Evolutionary conservation across 37 sponge, comb jelly and placozoan genomes (phyloP).

Genomic region (Geodia barretti): DNA sequence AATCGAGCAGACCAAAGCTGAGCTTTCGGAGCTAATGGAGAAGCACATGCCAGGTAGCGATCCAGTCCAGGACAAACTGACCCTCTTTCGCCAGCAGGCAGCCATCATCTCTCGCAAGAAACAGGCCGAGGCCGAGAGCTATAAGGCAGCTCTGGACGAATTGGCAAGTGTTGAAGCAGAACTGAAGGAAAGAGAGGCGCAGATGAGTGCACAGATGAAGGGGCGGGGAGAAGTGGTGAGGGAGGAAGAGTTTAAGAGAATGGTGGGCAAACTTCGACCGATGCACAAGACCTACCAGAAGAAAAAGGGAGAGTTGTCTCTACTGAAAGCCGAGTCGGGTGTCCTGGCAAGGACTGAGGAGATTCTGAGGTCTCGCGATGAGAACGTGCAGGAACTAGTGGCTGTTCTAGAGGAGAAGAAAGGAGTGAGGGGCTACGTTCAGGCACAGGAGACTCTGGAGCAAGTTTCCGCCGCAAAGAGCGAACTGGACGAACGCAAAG

Average conservation of each 20-base stretch:
- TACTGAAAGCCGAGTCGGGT: conserved; percentile 84
- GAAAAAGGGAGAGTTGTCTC: conserved; percentile 84
- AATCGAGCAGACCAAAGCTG: conserved; percentile 65
- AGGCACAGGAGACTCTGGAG: conserved; percentile 88
- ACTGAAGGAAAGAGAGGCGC: conserved; percentile 39
- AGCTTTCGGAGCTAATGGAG: conserved; percentile 71
- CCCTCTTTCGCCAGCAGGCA: conserved; percentile 96
- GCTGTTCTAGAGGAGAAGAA: conserved; percentile 73
- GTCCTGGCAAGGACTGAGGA: conserved; percentile 92
- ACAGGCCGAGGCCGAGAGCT: conserved; percentile 58
- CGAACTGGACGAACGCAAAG: conserved; percentile 85
- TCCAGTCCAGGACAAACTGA: conserved; percentile 80
- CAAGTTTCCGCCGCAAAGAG: conserved; percentile 90
- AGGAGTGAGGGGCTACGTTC: conserved; percentile 84
- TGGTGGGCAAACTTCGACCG: conserved; percentile 71
- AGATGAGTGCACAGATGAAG: conserved; percentile 41
- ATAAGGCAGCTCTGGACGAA: conserved; percentile 70
- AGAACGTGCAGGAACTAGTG: conserved; percentile 57
- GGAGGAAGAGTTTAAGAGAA: conserved; percentile 87
- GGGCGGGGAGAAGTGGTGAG: conserved; percentile 76
- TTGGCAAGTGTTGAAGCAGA: conserved; percentile 51
- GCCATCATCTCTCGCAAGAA: conserved; percentile 83
- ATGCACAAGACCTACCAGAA: conserved; percentile 84
- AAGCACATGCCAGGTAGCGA: conserved; percentile 80
- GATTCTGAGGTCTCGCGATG: conserved; percentile 73